phyloP scores from a whole-genome alignment of 2,797 vertebrate genomes.

The Acipenser oxyrinchus region DNA sequence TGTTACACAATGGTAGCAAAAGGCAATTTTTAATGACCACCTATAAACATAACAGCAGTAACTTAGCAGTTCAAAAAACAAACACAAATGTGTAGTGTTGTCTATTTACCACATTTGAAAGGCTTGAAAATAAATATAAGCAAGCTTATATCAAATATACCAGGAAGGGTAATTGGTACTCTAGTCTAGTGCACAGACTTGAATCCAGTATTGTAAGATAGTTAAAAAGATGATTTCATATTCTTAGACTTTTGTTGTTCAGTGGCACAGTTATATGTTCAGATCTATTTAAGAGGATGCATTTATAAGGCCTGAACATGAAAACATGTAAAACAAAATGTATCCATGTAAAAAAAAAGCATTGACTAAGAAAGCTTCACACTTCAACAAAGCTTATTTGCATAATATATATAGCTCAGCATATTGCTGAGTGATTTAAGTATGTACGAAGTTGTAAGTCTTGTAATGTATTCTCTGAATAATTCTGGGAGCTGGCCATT shows the following conservation, averaged over 20 bases:
- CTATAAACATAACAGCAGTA: no score
- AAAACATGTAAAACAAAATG: constrained; percentile 9
- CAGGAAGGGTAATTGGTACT: no score
- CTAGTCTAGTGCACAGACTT: no score
- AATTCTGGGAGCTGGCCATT: constrained; percentile 52
- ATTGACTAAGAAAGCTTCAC: constrained; percentile 37
- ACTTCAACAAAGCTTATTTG: constrained; percentile 55
- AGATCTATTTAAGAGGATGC: neutral
- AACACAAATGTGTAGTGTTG: no score
- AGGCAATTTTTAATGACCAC: no score
- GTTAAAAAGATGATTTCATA: neutral
- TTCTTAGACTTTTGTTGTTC: no score
- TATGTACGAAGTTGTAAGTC: constrained; percentile 40
- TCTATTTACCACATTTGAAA: no score
- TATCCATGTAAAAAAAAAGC: constrained; percentile 31
- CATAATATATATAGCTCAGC: constrained; percentile 51
- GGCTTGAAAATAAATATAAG: no score
- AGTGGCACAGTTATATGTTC: neutral
- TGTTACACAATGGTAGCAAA: no score
- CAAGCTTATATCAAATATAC: no score
- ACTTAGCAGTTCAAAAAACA: no score
- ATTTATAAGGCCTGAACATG: constrained; percentile 3
- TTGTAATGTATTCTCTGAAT: constrained; percentile 51
- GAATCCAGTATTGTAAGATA: no score
- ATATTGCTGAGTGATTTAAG: constrained; percentile 53